A percentile compares a stretch with the other conserved stretches of the same genome.
Evolutionary conservation across 2,797 vertebrate genomes (phyloP).

Genomic region (Chelon auratus): DNA sequence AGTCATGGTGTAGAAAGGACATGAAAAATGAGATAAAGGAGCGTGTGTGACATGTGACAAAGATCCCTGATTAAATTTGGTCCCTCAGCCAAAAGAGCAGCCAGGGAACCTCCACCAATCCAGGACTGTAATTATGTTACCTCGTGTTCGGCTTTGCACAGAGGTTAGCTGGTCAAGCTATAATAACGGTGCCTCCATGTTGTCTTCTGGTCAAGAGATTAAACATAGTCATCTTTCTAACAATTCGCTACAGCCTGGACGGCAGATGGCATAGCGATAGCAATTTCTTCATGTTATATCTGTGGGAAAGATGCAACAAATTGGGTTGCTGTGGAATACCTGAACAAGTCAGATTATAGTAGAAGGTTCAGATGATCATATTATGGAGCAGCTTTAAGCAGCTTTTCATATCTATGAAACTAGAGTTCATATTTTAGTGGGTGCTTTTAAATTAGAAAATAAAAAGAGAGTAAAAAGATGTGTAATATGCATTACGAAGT

Average conservation of each 20-base stretch:
- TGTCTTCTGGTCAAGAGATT: constrained; percentile 28
- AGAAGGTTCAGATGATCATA: constrained; percentile 26
- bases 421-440: background rate
- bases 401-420: constrained; percentile 5
- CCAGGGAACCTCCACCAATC: constrained; percentile 17
- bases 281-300: constrained; percentile 44
- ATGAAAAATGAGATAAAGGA: constrained; percentile 16
- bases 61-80: constrained; percentile 9
- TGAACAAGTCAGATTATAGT: constrained; percentile 30
- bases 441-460: too few relatives aligned
- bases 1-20: constrained; percentile 12
- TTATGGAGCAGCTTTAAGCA: background rate
- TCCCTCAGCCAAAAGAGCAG: constrained; percentile 14
- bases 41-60: constrained; percentile 1
- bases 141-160: constrained; percentile 31
- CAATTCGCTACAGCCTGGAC: constrained; percentile 21
- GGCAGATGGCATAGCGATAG: constrained; percentile 42
- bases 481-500: too few relatives aligned
- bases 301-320: constrained; percentile 29
- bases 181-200: constrained; percentile 25
- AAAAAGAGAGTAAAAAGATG: too few relatives aligned
- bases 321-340: constrained; percentile 22
- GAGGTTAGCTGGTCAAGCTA: constrained; percentile 28
- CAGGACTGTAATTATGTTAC: constrained; percentile 20
- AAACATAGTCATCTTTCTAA: constrained; percentile 34